Percentiles rank a stretch among this genome's conserved stretches.
These are phyloP conservation scores for Geophilus truncorum DNA, from an alignment of 2,888 invertebrate genomes.

Conservation along the genomic window DNA sequence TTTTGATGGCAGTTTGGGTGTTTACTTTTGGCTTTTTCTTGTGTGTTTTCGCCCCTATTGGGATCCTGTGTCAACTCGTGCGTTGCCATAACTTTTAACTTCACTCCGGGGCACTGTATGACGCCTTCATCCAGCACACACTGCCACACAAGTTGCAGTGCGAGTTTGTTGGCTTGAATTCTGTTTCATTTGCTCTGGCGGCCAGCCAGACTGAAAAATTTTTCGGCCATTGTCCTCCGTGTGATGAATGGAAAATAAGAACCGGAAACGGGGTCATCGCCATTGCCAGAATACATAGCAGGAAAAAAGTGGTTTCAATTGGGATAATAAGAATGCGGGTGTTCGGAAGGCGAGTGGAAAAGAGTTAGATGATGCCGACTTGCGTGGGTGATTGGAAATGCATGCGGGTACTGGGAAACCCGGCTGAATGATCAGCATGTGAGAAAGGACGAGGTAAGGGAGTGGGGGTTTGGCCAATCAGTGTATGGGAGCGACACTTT, in stretches of 20 bases:
- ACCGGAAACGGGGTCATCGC: neutral
- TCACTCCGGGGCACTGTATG: neutral
- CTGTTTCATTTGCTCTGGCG: neutral
- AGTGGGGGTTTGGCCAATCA: neutral
- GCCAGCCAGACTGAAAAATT: neutral
- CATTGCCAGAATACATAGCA: neutral
- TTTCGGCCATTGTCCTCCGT: neutral
- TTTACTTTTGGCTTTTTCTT: neutral
- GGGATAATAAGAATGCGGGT: neutral
- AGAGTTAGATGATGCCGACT: too few species aligned
- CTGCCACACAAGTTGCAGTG: neutral
- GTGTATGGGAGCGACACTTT: neutral
- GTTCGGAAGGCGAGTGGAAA: neutral
- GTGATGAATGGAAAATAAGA: neutral
- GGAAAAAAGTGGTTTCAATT: neutral
- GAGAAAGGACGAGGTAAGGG: neutral
- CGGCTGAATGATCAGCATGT: neutral
- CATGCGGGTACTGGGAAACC: neutral
- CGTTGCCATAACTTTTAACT: neutral
- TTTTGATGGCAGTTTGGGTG: neutral
- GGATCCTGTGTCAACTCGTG: neutral
- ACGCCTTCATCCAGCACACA: neutral
- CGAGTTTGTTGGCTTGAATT: neutral
- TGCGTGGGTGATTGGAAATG: neutral
- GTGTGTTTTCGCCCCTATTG: neutral